These are phyloP conservation scores for Onychomys torridus DNA, from an alignment of 2,797 vertebrate species.

Conservation along the genomic window DNA sequence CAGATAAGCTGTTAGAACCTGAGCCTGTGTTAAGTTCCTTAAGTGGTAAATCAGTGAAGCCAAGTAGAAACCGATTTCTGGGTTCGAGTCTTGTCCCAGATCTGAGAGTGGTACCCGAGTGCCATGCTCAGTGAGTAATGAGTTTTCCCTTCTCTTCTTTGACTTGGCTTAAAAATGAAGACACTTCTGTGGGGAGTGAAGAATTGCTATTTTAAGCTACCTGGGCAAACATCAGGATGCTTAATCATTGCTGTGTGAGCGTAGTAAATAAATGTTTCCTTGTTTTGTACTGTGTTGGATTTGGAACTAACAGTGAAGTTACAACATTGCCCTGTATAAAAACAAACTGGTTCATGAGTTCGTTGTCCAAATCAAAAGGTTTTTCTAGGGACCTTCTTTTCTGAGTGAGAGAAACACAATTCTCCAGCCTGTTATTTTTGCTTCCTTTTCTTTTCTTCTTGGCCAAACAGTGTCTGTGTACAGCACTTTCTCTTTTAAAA, in stretches of 20 bases:
- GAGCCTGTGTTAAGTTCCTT: slow-evolving; percentile 51
- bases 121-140: slow-evolving; percentile 16
- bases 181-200: slow-evolving; percentile 49
- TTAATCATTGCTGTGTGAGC: slow-evolving; percentile 60
- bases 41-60: slow-evolving; percentile 15
- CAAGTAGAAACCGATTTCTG: slow-evolving; percentile 52
- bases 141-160: not conserved
- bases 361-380: slow-evolving; percentile 44
- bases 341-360: not conserved
- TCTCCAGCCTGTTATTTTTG: not conserved
- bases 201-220: slow-evolving; percentile 57
- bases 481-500: not conserved
- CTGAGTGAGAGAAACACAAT: slow-evolving; percentile 21
- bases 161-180: slow-evolving; percentile 55
- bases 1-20: slow-evolving; percentile 43
- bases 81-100: slow-evolving; percentile 36
- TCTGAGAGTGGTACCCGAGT: slow-evolving; percentile 49
- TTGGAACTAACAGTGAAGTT: slow-evolving; percentile 62
- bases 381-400: not conserved
- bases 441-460: slow-evolving; percentile 22
- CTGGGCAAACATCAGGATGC: slow-evolving; percentile 53
- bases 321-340: slow-evolving; percentile 7
- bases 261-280: slow-evolving; percentile 76
- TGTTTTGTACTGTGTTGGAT: slow-evolving; percentile 71
- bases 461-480: not conserved